phyloP scores from a whole-genome alignment of 2,888 invertebrate genomes.

The Hypercompe scribonia region DNA sequence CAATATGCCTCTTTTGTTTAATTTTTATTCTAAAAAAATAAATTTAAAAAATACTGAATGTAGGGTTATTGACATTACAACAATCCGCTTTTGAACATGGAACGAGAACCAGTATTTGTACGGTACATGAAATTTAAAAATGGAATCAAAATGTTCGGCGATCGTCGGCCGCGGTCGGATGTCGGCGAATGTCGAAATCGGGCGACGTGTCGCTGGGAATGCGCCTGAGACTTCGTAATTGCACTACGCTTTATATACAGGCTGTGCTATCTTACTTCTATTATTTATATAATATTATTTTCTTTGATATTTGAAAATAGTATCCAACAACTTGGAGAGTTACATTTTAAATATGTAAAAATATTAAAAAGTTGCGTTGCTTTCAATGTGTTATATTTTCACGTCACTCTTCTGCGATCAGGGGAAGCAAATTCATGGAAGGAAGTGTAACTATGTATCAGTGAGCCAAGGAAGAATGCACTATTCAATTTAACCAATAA shows the following conservation, averaged over 20 bases:
- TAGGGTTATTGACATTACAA: conserved; percentile 51
- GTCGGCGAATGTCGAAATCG: conserved; percentile 48
- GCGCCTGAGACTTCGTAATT: conserved; percentile 72
- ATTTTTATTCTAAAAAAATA: not conserved
- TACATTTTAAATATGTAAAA: too few relatives aligned
- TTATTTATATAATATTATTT: not conserved
- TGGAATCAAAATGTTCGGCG: conserved; percentile 50
- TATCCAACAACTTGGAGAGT: not conserved
- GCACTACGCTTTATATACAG: conserved; percentile 59
- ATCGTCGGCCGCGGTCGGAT: conserved; percentile 37
- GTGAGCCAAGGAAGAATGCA: too few relatives aligned
- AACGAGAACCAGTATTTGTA: conserved; percentile 48
- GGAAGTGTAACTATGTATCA: too few relatives aligned
- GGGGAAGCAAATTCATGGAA: too few relatives aligned
- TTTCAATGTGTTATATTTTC: too few relatives aligned
- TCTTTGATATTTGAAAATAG: not conserved
- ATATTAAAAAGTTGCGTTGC: too few relatives aligned
- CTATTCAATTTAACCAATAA: too few relatives aligned
- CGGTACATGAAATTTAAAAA: conserved; percentile 55
- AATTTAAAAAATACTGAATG: not conserved
- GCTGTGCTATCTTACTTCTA: conserved; percentile 16
- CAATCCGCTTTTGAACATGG: conserved; percentile 36
- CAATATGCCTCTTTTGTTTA: not conserved
- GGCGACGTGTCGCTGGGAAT: conserved; percentile 78
- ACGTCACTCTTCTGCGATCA: too few relatives aligned